Conservation (phyloP, 1,140 invertebrate genomes). For the Bombus fervidus region DNA sequence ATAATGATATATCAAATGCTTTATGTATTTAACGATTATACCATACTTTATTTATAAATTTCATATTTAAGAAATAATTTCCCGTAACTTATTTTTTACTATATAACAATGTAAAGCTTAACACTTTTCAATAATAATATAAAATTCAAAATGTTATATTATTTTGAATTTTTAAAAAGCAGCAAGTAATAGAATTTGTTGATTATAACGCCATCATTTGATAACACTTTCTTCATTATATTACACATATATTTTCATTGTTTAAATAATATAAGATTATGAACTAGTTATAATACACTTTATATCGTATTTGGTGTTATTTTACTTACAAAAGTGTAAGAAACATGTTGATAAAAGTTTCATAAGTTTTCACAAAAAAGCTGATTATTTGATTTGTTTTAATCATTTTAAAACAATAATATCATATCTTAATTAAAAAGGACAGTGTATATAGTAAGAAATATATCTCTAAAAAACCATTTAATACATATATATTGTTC, state of each 20-base stretch:
- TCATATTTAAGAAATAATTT: neutral
- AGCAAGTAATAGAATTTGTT: neutral
- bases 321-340: no score
- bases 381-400: no score
- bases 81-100: neutral
- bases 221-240: neutral
- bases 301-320: no score
- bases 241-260: neutral
- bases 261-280: neutral
- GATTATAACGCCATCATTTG: neutral
- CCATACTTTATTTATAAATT: neutral
- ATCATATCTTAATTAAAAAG: neutral
- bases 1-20: neutral
- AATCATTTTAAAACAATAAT: no score
- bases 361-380: no score
- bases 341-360: no score
- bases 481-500: conserved; percentile 21
- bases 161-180: neutral
- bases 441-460: no score
- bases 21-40: neutral
- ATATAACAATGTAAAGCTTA: neutral
- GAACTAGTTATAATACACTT: neutral
- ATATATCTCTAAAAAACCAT: neutral
- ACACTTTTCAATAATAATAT: no score
- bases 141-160: neutral